These are phyloP conservation scores for Dendrolimus punctatus DNA, from an alignment of 1,140 invertebrate species.

Conservation along the genomic window DNA sequence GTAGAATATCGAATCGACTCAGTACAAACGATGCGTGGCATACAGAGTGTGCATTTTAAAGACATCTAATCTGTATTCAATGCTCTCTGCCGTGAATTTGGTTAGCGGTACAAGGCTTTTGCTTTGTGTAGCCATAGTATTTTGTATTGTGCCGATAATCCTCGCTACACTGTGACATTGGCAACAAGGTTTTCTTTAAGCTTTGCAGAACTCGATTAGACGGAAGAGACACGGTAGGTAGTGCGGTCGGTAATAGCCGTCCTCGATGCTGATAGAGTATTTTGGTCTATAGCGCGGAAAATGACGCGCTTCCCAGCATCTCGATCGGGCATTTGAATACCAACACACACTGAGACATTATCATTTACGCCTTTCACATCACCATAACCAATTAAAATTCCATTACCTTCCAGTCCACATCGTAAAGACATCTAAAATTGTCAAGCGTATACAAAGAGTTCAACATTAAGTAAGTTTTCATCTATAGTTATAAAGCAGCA, in stretches of 20 bases:
- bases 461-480: constrained; percentile 59
- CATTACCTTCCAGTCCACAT: constrained; percentile 70
- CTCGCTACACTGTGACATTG: too few species aligned
- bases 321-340: constrained; percentile 72
- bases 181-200: constrained; percentile 39
- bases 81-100: too few species aligned
- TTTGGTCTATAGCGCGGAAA: constrained; percentile 46
- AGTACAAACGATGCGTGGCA: too few species aligned
- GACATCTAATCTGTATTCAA: too few species aligned
- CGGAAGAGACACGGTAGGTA: background rate
- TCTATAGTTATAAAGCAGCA: constrained; percentile 58
- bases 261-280: constrained; percentile 65
- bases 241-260: constrained; percentile 59
- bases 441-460: constrained; percentile 63
- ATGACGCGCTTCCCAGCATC: constrained; percentile 56
- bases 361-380: constrained; percentile 58
- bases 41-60: too few species aligned
- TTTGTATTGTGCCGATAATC: too few species aligned
- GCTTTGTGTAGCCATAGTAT: too few species aligned
- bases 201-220: constrained; percentile 16
- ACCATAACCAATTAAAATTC: constrained; percentile 64
- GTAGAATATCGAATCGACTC: too few species aligned
- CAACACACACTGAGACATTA: constrained; percentile 65
- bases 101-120: too few species aligned
- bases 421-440: constrained; percentile 62